Evolutionary conservation across 2,797 vertebrate genomes (phyloP).

Genomic region (Gobionotothen gibberifrons): DNA sequence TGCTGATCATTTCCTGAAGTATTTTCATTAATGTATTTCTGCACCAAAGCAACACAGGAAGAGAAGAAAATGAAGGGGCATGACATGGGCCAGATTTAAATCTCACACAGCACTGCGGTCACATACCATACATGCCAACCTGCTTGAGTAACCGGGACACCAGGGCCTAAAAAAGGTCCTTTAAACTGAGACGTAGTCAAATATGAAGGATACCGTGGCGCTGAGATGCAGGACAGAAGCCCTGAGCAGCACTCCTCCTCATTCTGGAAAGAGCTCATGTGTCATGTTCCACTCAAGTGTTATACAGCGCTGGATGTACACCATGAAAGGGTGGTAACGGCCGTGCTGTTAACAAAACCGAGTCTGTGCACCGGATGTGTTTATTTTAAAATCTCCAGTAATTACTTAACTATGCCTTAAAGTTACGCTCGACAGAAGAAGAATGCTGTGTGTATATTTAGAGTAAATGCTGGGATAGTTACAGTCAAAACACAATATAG

Average conservation of each 20-base stretch:
- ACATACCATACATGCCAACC: slow-evolving; percentile 67
- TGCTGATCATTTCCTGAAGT: slow-evolving; percentile 8
- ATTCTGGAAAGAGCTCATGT: slow-evolving; percentile 47
- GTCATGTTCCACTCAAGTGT: slow-evolving; percentile 66
- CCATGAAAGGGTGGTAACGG: slow-evolving; percentile 64
- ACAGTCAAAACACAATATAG: slow-evolving; percentile 76
- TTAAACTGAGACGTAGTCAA: slow-evolving; percentile 56
- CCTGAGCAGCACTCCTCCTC: slow-evolving; percentile 49
- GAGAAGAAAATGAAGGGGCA: slow-evolving; percentile 30
- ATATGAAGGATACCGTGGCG: slow-evolving; percentile 52
- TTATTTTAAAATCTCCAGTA: slow-evolving; percentile 79
- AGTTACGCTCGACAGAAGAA: slow-evolving; percentile 71
- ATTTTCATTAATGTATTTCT: slow-evolving; percentile 23
- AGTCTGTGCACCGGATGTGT: slow-evolving; percentile 72
- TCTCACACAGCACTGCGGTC: slow-evolving; percentile 34
- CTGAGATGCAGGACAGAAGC: slow-evolving; percentile 53
- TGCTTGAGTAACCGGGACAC: slow-evolving; percentile 54
- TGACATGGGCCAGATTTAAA: slow-evolving; percentile 54
- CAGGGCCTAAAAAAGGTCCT: slow-evolving; percentile 45
- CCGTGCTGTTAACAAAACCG: slow-evolving; percentile 67
- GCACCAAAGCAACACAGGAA: slow-evolving; percentile 25
- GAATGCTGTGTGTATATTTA: slow-evolving; percentile 77
- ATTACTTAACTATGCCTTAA: slow-evolving; percentile 80
- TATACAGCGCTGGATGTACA: slow-evolving; percentile 62
- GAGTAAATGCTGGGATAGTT: slow-evolving; percentile 79